phyloP scores from a whole-genome alignment of 2,113 vertebrate genomes.

The Pedionomus torquatus region DNA sequence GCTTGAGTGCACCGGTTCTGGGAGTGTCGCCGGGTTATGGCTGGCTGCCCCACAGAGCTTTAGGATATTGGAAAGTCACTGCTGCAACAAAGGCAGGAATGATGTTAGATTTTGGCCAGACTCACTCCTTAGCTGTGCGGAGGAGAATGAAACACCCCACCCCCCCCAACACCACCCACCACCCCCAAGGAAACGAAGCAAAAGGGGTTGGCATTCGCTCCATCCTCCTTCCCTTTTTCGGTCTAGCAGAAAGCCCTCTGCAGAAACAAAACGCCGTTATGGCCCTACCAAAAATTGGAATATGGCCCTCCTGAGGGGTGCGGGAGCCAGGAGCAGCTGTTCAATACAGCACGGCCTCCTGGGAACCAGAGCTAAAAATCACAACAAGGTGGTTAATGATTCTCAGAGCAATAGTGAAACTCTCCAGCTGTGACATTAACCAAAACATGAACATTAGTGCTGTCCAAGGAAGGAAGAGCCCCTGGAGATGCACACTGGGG shows the following conservation, averaged over 20 bases:
- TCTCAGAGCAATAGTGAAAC: constrained; percentile 65
- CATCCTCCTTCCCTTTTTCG: constrained; percentile 58
- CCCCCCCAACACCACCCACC: background rate
- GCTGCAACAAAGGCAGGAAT: constrained; percentile 46
- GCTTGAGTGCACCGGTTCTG: constrained; percentile 28
- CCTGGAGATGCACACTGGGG: constrained; percentile 43
- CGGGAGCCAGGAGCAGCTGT: constrained; percentile 67
- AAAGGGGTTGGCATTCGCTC: constrained; percentile 48
- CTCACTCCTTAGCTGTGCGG: background rate
- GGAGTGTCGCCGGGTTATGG: constrained; percentile 28
- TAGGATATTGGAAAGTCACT: constrained; percentile 53
- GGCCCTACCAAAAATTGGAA: constrained; percentile 58
- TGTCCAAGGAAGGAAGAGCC: constrained; percentile 62
- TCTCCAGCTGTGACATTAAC: constrained; percentile 69
- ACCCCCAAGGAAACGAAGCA: constrained; percentile 18
- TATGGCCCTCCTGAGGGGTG: constrained; percentile 56
- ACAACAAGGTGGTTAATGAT: constrained; percentile 68
- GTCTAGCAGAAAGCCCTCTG: constrained; percentile 55
- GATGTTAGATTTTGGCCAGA: constrained; percentile 53
- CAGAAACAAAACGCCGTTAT: constrained; percentile 32
- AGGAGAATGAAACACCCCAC: background rate
- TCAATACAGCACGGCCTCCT: constrained; percentile 46
- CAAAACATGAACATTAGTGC: constrained; percentile 47
- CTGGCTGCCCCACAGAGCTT: constrained; percentile 22
- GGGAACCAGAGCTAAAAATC: constrained; percentile 54